Evolutionary conservation across 2,888 invertebrate genomes (phyloP).

Genomic region (Hirtodrosophila duncani): DNA sequence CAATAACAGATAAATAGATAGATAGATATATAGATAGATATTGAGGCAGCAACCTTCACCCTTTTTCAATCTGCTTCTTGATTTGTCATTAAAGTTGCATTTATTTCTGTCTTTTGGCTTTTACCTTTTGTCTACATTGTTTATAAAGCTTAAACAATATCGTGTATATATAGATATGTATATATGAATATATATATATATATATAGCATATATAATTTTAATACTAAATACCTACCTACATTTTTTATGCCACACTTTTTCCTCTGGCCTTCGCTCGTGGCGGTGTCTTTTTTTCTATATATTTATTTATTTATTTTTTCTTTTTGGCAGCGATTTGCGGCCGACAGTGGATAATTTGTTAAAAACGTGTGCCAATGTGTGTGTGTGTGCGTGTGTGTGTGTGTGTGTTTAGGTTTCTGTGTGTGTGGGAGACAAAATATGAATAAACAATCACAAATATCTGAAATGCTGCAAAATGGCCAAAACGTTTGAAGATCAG

Average conservation of each 20-base stretch:
- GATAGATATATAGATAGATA: too few species aligned
- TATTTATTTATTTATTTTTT: conserved; percentile 16
- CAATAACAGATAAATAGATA: conserved; percentile 15
- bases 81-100: conserved; percentile 7
- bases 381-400: background rate
- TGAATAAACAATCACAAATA: conserved; percentile 3
- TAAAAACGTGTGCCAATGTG: conserved; percentile 12
- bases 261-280: conserved; percentile 25
- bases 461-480: conserved; percentile 1
- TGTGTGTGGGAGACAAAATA: conserved; percentile 1
- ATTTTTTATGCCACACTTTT: conserved; percentile 5
- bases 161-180: background rate
- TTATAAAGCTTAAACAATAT: background rate
- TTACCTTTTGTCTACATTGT: conserved; percentile 1
- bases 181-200: background rate
- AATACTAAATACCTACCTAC: background rate
- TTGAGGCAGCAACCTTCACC: conserved; percentile 29
- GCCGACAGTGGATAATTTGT: conserved; percentile 34
- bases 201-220: conserved; percentile 2
- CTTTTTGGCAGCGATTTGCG: conserved; percentile 34
- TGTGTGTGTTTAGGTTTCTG: background rate
- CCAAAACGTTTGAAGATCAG: too few species aligned
- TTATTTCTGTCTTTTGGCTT: conserved; percentile 10
- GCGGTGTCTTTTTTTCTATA: conserved; percentile 18
- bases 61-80: conserved; percentile 29